Evolutionary conservation across 2,113 vertebrate species (phyloP).

Genomic region (Bufo gargarizans): DNA sequence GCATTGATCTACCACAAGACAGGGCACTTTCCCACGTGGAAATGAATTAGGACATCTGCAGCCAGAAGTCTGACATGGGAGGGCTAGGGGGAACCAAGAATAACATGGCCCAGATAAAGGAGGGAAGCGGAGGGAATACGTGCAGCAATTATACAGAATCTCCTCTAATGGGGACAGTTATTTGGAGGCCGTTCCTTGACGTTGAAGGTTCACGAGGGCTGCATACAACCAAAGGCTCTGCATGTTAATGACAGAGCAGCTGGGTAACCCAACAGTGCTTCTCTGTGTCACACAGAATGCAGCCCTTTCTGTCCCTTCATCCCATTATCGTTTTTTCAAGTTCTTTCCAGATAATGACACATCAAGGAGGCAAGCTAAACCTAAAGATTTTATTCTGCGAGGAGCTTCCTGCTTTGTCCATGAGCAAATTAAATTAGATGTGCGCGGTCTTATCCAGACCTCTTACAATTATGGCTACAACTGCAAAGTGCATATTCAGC

Average conservation of each 20-base stretch:
- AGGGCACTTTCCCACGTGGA: not conserved
- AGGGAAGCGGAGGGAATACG: not conserved
- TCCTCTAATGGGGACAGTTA: not conserved
- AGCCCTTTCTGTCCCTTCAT: not conserved
- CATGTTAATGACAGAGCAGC: not conserved
- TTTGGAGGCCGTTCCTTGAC: not conserved
- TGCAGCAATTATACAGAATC: too few species aligned
- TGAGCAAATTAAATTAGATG: not conserved
- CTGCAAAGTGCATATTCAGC: not conserved
- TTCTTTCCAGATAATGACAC: not conserved
- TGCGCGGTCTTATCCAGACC: too few species aligned
- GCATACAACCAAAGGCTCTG: not conserved
- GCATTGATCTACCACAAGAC: not conserved
- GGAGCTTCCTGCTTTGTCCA: not conserved
- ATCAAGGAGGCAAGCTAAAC: not conserved
- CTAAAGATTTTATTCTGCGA: too few species aligned
- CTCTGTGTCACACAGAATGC: not conserved
- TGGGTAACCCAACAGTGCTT: not conserved
- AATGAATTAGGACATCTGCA: slow-evolving; percentile 2
- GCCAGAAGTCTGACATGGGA: not conserved
- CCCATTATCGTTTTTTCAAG: not conserved
- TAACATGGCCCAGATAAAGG: not conserved
- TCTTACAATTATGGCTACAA: not conserved
- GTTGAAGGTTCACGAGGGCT: not conserved
- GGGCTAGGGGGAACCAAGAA: not conserved